Base-by-base conservation (phyloP, 2,797 vertebrate species). In the Alauda arvensis region DNA sequence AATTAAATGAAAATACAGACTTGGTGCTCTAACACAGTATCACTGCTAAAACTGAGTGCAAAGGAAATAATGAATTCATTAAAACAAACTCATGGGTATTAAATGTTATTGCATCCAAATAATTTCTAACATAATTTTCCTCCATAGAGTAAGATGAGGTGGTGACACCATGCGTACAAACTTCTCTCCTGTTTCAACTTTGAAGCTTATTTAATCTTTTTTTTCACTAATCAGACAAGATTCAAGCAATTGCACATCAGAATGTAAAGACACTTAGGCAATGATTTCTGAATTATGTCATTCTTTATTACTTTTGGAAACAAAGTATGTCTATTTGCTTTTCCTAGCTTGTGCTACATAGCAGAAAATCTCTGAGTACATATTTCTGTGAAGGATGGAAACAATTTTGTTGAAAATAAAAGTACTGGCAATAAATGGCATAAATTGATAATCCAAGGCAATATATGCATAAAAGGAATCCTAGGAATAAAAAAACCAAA, bases 1-100 rank as follows among this genome's bases (percentile, higher is more conserved):
- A 96, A 96, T 95, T 77, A 95, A 96, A 95, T 87, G 69, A 96
- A 95, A 96, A 91, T 85, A 96, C 61, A 87, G 90, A 85, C 68
- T 89, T 78, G 77, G 49, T 68, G 71, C 85, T 89, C 59, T 91
- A 86, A 88, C 79, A 91, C 81, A 93, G 60, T 67, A 66, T 70
- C 70, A 74, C 34, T 23, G 10, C 52, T 89, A 49, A 77, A 89
- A 63, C 33, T 77, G 62, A 70, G 53, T 63, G 52, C 59, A 89
- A 85, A 90, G 56, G 39, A 93, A 93, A 88, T 91, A 90, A 90
- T 72, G 33, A 71, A 88, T 89, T 71, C 9, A 5, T 79, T 87
- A 91, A 74, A 84, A 77, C 43, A 91, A 94, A 75, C 83, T 78
- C 18, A 89, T 18, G 18, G 42, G 3, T 42, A 53, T 17, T 78